phyloP scores from a whole-genome alignment of 2,113 vertebrate species.

The Megalops atlanticus region DNA sequence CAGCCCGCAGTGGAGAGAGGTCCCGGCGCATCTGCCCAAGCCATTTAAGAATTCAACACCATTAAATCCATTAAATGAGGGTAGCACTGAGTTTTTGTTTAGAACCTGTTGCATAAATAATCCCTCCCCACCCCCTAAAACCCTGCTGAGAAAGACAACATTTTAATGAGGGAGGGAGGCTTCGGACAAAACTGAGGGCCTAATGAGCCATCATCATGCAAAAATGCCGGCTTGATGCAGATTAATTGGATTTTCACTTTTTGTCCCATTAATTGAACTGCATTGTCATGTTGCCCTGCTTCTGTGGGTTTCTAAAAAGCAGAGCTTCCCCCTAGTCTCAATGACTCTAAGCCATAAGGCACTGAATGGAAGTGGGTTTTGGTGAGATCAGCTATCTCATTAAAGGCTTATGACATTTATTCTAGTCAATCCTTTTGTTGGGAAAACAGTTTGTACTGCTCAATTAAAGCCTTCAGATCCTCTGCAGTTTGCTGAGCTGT shows the following conservation, averaged over 20 bases:
- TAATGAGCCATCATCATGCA: slow-evolving; percentile 69
- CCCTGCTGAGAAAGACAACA: slow-evolving; percentile 58
- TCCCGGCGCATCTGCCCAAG: slow-evolving; percentile 19
- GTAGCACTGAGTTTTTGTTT: slow-evolving; percentile 36
- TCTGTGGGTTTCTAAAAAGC: slow-evolving; percentile 53
- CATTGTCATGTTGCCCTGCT: slow-evolving; percentile 62
- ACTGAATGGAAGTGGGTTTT: slow-evolving; percentile 60
- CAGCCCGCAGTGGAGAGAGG: slow-evolving; percentile 4
- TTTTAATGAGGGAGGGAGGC: slow-evolving; percentile 75
- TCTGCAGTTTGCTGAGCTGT: slow-evolving; percentile 65
- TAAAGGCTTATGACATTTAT: slow-evolving; percentile 76
- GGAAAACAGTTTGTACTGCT: slow-evolving; percentile 70
- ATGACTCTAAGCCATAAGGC: slow-evolving; percentile 60
- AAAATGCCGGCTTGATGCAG: slow-evolving; percentile 68
- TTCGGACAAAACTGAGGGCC: slow-evolving; percentile 62
- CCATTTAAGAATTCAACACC: slow-evolving; percentile 38
- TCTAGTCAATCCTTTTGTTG: slow-evolving; percentile 69
- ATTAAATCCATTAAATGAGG: slow-evolving; percentile 29
- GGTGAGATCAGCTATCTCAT: slow-evolving; percentile 73
- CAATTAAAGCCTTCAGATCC: slow-evolving; percentile 69
- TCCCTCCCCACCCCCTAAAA: slow-evolving; percentile 50
- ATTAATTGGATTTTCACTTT: slow-evolving; percentile 73
- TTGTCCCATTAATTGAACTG: slow-evolving; percentile 60
- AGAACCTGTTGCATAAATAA: slow-evolving; percentile 61
- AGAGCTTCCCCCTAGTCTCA: slow-evolving; percentile 50